These are phyloP conservation scores for Caenorhabditis sp. DNA, from an alignment of 2,888 invertebrate genomes.

Conservation along the genomic window DNA sequence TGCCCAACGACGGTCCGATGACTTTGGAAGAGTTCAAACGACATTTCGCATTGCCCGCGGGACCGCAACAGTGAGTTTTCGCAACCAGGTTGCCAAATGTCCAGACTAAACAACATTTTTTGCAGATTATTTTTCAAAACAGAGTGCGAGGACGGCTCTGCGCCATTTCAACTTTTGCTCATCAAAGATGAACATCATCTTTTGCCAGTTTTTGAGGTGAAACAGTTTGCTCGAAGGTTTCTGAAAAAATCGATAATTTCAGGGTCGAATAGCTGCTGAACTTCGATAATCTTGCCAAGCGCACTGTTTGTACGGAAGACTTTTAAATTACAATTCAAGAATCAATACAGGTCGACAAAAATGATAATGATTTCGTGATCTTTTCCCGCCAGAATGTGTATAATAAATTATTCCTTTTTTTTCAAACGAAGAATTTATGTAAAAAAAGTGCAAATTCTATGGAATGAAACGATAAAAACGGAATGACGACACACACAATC, in stretches of 20 bases:
- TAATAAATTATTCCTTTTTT: background rate
- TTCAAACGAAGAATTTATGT: background rate
- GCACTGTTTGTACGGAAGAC: too few relatives aligned
- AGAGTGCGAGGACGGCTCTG: slow-evolving; percentile 68
- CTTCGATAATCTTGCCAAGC: slow-evolving; percentile 18
- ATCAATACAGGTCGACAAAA: slow-evolving; percentile 6
- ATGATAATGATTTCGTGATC: slow-evolving; percentile 17
- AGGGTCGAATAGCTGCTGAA: slow-evolving; percentile 51
- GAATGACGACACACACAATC: slow-evolving; percentile 7
- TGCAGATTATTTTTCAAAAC: slow-evolving; percentile 72
- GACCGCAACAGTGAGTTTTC: slow-evolving; percentile 65
- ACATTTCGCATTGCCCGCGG: slow-evolving; percentile 67
- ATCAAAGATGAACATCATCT: slow-evolving; percentile 62
- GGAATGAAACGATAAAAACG: background rate
- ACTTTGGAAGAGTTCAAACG: slow-evolving; percentile 70
- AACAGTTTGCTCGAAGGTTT: background rate
- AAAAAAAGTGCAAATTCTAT: slow-evolving; percentile 7
- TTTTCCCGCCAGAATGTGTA: background rate
- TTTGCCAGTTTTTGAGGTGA: slow-evolving; percentile 66
- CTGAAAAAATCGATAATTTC: slow-evolving; percentile 19
- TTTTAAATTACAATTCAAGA: too few relatives aligned
- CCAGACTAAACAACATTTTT: too few relatives aligned
- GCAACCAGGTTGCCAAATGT: too few relatives aligned
- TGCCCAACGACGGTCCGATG: slow-evolving; percentile 61
- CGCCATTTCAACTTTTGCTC: slow-evolving; percentile 68